These are phyloP conservation scores for Chiropotes sagulatus DNA, from an alignment of 2,797 vertebrate species.

Conservation along the genomic window DNA sequence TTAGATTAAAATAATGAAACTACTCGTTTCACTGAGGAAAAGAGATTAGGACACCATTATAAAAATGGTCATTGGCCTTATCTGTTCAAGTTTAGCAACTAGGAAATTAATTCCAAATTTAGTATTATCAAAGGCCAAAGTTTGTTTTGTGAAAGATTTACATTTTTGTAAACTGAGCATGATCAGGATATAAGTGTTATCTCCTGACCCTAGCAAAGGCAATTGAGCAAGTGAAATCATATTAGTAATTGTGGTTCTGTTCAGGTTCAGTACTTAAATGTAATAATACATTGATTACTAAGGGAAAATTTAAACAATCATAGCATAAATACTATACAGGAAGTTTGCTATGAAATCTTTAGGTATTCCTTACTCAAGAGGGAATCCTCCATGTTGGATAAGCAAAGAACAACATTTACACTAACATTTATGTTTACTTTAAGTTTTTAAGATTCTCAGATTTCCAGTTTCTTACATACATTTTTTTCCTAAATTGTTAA, in stretches of 20 bases:
- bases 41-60: slow-evolving; percentile 1
- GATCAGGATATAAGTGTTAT: not conserved
- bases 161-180: not conserved
- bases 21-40: slow-evolving; percentile 29
- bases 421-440: slow-evolving; percentile 70
- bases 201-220: not conserved
- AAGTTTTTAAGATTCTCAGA: slow-evolving; percentile 50
- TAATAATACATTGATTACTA: not conserved
- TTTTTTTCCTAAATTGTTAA: slow-evolving; percentile 14
- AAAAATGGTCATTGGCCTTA: not conserved
- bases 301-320: not conserved
- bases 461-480: slow-evolving; percentile 14
- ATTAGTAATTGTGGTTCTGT: not conserved
- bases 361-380: not conserved
- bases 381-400: not conserved
- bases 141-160: not conserved
- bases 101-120: not conserved
- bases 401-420: slow-evolving; percentile 57
- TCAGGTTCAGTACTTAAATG: not conserved
- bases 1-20: slow-evolving; percentile 46
- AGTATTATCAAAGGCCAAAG: not conserved
- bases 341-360: not conserved
- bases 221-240: not conserved
- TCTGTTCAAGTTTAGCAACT: not conserved
- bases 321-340: not conserved